Base-by-base conservation (phyloP, 1,140 invertebrate species). In the Zaprionus inermis region DNA sequence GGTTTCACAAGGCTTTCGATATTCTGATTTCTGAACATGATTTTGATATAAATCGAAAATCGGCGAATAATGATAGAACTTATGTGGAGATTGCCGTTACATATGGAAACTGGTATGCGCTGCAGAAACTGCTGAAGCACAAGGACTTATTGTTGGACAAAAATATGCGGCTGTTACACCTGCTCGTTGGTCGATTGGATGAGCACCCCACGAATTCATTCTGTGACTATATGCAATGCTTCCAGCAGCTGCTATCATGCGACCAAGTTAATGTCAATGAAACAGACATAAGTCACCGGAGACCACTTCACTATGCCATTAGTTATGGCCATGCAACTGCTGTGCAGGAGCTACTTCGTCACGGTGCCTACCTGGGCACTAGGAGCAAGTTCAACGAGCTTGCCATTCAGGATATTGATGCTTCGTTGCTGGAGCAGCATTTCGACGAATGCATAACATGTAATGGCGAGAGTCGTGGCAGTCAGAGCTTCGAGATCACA, bases 291-390 rank as follows among this genome's bases (percentile, higher is more conserved):
- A 95, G 95, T 86, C 94, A 95, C 9, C 97, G 97, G 74, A 96
- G 96, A 7, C 94, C 96, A 1, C 92, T 98, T 22, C 97, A 98
- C 92, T 97, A 97, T 90, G 97, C 97, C 1, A 94, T 95, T 6
- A 94, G 94, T 81, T 94, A 94, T 78, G 94, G 94, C 5, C 93
- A 95, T 72, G 85, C 92, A 32, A 93, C 94, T n/a, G 94, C 94
- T 1, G 93, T 95, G 5, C 81, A 94, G 28, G 86, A 94, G 41
- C 82, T 97, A n/a, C 85, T 97, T 6, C 91, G 93, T 32, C 93
- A 93, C 69, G 96, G 96, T 16, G 95, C 96, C 14, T 96, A 95
- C 76, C 93, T 97, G 5, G 95, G 95, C 1, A 93, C 94, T 11
- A 92, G 93, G 64, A 96, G 96, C 76, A 86, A 92, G 24, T 95